Base-by-base conservation (phyloP, 2,113 vertebrate genomes). In the Edolisoma coerulescens region DNA sequence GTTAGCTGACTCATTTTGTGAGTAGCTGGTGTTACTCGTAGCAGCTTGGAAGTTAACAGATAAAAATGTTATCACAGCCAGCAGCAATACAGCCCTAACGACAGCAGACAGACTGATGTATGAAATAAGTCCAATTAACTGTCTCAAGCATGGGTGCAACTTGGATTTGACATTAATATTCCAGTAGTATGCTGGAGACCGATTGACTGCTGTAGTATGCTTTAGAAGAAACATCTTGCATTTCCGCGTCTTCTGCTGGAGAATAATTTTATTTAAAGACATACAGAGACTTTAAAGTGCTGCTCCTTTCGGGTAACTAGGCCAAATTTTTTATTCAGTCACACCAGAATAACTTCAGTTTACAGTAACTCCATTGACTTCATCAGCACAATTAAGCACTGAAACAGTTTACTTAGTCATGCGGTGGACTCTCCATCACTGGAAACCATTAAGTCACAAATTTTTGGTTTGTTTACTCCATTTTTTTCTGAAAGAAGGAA, bases 1-100 rank as follows among this genome's bases (percentile, higher is more conserved):
- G 96, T 97, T 97, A 95, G 96, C 96, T 96, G 97, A 97, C 96
- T 98, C 97, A 97, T 97, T 97, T 95, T 3, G 5, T 59, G 90
- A 97, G 89, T 95, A 97, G 96, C 87, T 93, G 91, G 79, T 96
- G 95, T 90, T 87, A 70, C 60, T 87, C 5, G 53, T 78, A 95
- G 90, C 86, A 95, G 80, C 92, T 96, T 96, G 90, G 92, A 94
- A 79, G 68, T 83, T 93, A 95, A 96, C 81, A 97, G 97, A 97
- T 97, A 98, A 94, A 95, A 93, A 92, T 93, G 74, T 96, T 97
- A 96, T 97, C 93, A 94, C 24, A 80, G 94, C 95, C 95, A 94
- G 76, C 95, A 95, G 87, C 84, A 95, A 83, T 87, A 91, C 23
- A 94, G 49, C 33, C 83, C 89, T 65, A 97, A 97, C 93, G 41